phyloP scores from a whole-genome alignment of 1,140 invertebrate genomes.

The Tetramorium alpestre region DNA sequence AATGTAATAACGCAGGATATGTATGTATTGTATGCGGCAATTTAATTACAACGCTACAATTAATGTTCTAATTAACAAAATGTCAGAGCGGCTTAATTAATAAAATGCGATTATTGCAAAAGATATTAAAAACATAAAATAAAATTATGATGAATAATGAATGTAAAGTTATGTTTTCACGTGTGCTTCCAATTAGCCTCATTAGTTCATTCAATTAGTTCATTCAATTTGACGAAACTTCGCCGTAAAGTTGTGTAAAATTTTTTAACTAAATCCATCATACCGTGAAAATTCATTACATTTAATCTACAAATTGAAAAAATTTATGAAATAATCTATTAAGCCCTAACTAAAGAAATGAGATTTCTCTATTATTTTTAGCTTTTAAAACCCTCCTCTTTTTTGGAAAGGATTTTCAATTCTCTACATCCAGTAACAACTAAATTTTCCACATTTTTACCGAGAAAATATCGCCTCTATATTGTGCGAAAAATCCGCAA shows the following conservation, averaged over 20 bases:
- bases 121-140: neutral
- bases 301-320: neutral
- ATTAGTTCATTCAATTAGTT: neutral
- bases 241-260: neutral
- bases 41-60: constrained; percentile 32
- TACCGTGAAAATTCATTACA: neutral
- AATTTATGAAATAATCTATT: neutral
- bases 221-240: neutral
- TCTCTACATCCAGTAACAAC: neutral
- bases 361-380: neutral
- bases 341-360: neutral
- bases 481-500: neutral
- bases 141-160: neutral
- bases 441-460: neutral
- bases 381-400: neutral
- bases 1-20: neutral
- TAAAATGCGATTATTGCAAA: neutral
- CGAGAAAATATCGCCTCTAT: neutral
- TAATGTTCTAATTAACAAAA: constrained; percentile 48
- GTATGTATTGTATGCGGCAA: neutral
- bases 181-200: neutral
- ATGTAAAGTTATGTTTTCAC: neutral
- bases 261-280: neutral
- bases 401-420: neutral
- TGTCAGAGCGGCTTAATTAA: constrained; percentile 19